Evolutionary conservation across 2,113 vertebrate genomes (phyloP).

Genomic region (Cynoglossus semilaevis): DNA sequence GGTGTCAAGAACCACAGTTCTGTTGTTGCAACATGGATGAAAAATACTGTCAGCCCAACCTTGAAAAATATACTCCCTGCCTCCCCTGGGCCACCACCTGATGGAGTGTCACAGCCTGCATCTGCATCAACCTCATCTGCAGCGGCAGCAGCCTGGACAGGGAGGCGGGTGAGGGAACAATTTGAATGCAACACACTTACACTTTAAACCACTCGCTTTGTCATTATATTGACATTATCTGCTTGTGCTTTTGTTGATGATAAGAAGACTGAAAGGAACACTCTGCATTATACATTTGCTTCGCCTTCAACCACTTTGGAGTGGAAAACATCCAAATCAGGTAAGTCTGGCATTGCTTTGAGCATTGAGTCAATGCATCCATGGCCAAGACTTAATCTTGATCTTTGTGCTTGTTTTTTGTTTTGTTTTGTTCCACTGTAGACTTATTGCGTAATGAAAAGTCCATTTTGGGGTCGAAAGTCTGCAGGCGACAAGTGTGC

Average conservation of each 20-base stretch:
- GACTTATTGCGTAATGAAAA: conserved; percentile 63
- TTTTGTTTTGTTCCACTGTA: conserved; percentile 16
- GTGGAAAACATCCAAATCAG: conserved; percentile 76
- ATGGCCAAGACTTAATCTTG: neutral
- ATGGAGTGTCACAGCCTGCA: conserved; percentile 9
- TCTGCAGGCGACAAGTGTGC: conserved; percentile 75
- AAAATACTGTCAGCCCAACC: conserved; percentile 65
- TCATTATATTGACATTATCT: neutral
- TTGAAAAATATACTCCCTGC: conserved; percentile 63
- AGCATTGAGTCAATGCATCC: neutral
- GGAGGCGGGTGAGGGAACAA: conserved; percentile 46
- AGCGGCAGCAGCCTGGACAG: conserved; percentile 49
- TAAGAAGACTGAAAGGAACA: conserved; percentile 73
- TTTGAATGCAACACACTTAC: neutral
- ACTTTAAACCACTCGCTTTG: too few species aligned
- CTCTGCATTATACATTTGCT: conserved; percentile 69
- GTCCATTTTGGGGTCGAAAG: conserved; percentile 58
- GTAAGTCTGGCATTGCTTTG: conserved; percentile 57
- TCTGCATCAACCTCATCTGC: conserved; percentile 29
- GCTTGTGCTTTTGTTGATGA: conserved; percentile 5
- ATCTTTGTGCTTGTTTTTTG: conserved; percentile 6
- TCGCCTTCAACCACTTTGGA: conserved; percentile 76
- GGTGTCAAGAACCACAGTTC: conserved; percentile 74
- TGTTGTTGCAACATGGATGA: conserved; percentile 72
- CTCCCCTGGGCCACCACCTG: conserved; percentile 45